Conservation (phyloP, 2,113 vertebrate genomes). For the Cyanoramphus novaezelandiae region DNA sequence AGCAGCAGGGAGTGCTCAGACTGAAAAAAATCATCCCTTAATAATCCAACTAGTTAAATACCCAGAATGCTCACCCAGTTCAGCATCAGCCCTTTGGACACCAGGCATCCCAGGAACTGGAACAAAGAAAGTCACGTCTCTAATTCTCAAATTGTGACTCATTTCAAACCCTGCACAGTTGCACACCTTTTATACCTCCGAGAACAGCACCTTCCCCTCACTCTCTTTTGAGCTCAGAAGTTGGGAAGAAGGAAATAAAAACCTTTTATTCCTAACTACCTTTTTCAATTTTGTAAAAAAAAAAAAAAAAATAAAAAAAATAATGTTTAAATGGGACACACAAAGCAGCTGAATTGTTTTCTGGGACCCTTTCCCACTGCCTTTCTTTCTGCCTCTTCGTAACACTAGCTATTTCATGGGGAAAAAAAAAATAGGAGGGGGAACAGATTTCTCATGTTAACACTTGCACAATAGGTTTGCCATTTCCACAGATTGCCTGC, state of each 20-base stretch:
- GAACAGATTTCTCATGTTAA: background rate
- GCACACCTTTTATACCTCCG: background rate
- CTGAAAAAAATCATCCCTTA: background rate
- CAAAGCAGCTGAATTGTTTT: background rate
- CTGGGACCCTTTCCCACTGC: background rate
- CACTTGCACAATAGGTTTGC: background rate
- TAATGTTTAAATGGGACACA: accelerated
- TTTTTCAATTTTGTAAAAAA: background rate
- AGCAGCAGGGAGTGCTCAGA: background rate
- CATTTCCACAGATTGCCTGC: background rate
- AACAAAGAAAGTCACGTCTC: background rate
- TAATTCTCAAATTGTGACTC: conserved; percentile 21
- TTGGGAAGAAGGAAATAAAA: background rate
- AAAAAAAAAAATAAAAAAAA: background rate
- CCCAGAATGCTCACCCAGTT: background rate
- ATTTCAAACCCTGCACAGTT: background rate
- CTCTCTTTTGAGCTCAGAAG: background rate
- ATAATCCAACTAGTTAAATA: background rate
- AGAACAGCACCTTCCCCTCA: background rate
- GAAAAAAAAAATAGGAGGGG: background rate
- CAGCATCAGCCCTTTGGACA: background rate
- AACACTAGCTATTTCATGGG: background rate
- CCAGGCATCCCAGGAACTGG: background rate
- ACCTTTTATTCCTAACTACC: background rate
- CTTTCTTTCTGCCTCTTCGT: background rate